Conservation (phyloP, 2,113 vertebrate species). For the Lamprotornis superbus region DNA sequence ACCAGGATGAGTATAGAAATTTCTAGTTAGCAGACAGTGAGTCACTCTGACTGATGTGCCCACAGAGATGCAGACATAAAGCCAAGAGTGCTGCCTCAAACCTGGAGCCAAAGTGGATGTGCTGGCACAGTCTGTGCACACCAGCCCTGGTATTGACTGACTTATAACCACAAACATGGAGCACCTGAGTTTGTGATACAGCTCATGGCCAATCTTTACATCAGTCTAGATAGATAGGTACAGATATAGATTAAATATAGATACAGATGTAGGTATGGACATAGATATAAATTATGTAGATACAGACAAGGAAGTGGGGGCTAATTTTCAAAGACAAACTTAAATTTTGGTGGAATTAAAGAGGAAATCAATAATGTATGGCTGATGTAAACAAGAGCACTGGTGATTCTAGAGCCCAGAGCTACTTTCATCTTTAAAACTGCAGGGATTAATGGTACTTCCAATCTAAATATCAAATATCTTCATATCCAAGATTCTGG, state of each 20-base stretch:
- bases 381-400: neutral
- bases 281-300: neutral
- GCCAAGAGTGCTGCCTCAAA: neutral
- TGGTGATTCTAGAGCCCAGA: neutral
- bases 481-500: neutral
- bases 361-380: neutral
- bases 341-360: neutral
- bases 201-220: neutral
- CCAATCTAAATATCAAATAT: neutral
- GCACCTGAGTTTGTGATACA: neutral
- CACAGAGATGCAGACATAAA: neutral
- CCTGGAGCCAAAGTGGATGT: neutral
- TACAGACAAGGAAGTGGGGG: neutral
- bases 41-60: neutral
- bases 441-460: neutral
- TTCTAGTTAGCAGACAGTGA: neutral
- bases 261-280: neutral
- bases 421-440: neutral
- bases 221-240: neutral
- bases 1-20: neutral
- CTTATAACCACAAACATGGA: neutral
- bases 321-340: neutral
- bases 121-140: neutral
- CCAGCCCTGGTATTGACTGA: neutral
- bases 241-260: neutral